A percentile compares a stretch with the other conserved stretches of the same genome.
Evolutionary conservation across 2,797 vertebrate genomes (phyloP).

Genomic region (Crossoptilon crossoptilon): DNA sequence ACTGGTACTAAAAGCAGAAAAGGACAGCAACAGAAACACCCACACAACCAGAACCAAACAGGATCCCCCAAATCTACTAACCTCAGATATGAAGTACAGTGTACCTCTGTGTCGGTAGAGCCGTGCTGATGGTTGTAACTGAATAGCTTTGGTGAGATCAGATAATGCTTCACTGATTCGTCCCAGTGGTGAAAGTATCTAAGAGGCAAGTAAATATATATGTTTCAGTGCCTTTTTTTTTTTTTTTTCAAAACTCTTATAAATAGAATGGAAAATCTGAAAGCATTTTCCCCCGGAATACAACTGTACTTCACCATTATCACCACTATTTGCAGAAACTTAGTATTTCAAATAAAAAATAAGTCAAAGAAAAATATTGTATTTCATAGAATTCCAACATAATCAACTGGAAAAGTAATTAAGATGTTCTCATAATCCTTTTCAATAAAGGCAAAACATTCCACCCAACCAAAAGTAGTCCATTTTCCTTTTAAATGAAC

Average conservation of each 20-base stretch:
- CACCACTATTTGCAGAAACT: background rate
- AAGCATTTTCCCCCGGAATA: background rate
- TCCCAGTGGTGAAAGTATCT: slow-evolving; percentile 96
- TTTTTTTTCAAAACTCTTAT: background rate
- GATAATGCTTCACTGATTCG: slow-evolving; percentile 95
- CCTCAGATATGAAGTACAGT: slow-evolving; percentile 98
- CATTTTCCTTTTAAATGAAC: background rate
- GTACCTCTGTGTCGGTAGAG: slow-evolving; percentile 95
- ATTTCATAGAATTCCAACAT: background rate
- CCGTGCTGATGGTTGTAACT: slow-evolving; percentile 93
- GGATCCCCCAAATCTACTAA: slow-evolving; percentile 49
- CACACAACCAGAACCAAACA: background rate
- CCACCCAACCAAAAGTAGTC: background rate
- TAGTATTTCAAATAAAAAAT: background rate
- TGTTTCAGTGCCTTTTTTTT: background rate
- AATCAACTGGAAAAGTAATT: background rate
- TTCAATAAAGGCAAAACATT: background rate
- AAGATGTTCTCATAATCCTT: background rate
- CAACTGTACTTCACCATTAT: background rate
- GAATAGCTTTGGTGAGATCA: slow-evolving; percentile 95
- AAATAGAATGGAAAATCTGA: background rate
- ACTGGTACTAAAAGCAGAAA: background rate
- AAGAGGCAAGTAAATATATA: background rate
- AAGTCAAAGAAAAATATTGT: background rate
- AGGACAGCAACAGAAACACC: background rate